Percentiles rank a stretch among this genome's conserved stretches.
These are phyloP conservation scores for Tribolium madens DNA, from an alignment of 1,140 invertebrate genomes.

Conservation along the genomic window DNA sequence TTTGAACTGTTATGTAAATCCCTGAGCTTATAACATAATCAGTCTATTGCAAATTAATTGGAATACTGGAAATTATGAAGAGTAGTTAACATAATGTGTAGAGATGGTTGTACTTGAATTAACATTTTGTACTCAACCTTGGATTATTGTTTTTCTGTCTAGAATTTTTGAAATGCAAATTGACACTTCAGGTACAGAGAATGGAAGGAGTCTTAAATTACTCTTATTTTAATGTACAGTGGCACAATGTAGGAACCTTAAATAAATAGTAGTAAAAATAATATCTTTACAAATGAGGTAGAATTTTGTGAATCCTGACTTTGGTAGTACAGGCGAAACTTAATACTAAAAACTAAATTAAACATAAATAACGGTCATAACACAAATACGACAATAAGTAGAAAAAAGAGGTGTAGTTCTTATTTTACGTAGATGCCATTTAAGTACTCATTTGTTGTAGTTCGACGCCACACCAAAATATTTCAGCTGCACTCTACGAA, in stretches of 20 bases:
- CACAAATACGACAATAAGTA: constrained; percentile 29
- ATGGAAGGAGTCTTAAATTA: constrained; percentile 46
- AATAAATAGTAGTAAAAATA: constrained; percentile 48
- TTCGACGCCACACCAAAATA: constrained; percentile 54
- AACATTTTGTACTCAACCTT: constrained; percentile 14
- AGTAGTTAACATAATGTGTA: not conserved
- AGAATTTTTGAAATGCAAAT: constrained; percentile 36
- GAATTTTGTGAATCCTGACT: constrained; percentile 46
- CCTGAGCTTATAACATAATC: constrained; percentile 52
- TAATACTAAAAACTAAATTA: constrained; percentile 33
- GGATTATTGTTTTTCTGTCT: not conserved
- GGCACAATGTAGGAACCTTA: constrained; percentile 54
- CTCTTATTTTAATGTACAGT: constrained; percentile 47
- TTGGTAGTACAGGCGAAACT: constrained; percentile 43
- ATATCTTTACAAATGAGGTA: constrained; percentile 57
- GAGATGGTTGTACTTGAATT: constrained; percentile 25
- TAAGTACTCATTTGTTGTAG: constrained; percentile 51
- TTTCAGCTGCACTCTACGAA: constrained; percentile 52
- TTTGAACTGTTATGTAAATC: constrained; percentile 48
- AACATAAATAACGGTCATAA: constrained; percentile 36
- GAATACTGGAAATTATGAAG: constrained; percentile 36
- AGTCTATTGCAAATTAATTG: constrained; percentile 47
- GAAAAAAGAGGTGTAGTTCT: constrained; percentile 51
- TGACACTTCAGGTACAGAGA: constrained; percentile 50
- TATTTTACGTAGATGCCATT: constrained; percentile 56